phyloP scores from a whole-genome alignment of 2,888 invertebrate species.

The Cabera pusaria region DNA sequence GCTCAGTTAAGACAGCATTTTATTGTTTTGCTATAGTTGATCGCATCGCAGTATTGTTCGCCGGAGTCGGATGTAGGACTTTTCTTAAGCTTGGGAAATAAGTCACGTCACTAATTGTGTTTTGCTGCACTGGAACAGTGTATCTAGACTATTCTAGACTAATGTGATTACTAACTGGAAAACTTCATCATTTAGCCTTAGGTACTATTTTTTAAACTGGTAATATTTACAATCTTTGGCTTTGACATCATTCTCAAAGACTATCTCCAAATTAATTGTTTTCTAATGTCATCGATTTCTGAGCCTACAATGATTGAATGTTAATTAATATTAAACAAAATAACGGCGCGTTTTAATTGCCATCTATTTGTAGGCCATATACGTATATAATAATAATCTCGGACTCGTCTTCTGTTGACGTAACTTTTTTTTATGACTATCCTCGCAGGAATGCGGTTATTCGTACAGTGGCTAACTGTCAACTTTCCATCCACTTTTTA shows the following conservation, averaged over 20 bases:
- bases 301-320: neutral
- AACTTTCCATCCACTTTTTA: conserved; percentile 63
- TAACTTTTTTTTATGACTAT: conserved; percentile 45
- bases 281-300: too few species aligned
- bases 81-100: conserved; percentile 74
- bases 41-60: conserved; percentile 54
- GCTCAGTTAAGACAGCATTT: conserved; percentile 24
- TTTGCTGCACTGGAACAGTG: conserved; percentile 35
- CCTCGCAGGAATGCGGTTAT: conserved; percentile 58
- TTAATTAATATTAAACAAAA: conserved; percentile 1
- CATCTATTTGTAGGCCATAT: conserved; percentile 4
- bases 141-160: conserved; percentile 25
- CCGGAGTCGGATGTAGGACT: conserved; percentile 55
- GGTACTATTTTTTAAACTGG: too few species aligned
- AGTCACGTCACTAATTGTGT: conserved; percentile 43
- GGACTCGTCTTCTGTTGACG: conserved; percentile 25
- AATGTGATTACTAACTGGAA: conserved; percentile 12
- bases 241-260: too few species aligned
- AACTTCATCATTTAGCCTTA: too few species aligned
- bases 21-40: conserved; percentile 31
- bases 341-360: conserved; percentile 1
- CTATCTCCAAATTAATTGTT: too few species aligned
- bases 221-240: too few species aligned
- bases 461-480: conserved; percentile 49
- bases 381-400: conserved; percentile 1